Evolutionary conservation across 2,888 invertebrate species (phyloP).

Genomic region (Drosophila nr. medialis): DNA sequence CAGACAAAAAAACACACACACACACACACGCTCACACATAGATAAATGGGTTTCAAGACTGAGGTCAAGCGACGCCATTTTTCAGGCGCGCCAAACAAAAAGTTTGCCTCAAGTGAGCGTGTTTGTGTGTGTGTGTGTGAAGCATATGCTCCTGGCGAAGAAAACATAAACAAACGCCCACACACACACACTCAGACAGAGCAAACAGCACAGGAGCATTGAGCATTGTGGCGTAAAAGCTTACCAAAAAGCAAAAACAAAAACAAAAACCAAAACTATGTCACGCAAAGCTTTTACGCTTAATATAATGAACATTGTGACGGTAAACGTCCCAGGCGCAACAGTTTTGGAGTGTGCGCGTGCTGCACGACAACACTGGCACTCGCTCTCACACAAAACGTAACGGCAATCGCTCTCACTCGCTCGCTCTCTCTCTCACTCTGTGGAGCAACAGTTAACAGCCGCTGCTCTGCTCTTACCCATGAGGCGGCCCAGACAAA

Average conservation of each 20-base stretch:
- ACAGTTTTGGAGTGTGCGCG: conserved; percentile 60
- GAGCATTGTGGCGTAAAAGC: conserved; percentile 63
- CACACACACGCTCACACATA: conserved; percentile 2
- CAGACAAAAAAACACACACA: conserved; percentile 1
- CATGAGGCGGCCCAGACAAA: conserved; percentile 67
- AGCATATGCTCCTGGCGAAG: conserved; percentile 66
- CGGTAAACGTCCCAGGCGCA: conserved; percentile 53
- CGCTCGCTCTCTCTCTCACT: conserved; percentile 9
- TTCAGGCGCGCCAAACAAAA: conserved; percentile 73
- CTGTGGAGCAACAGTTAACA: conserved; percentile 70
- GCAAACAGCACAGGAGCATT: not conserved
- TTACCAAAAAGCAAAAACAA: conserved; percentile 35
- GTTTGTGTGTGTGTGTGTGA: conserved; percentile 22
- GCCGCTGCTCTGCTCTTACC: conserved; percentile 47
- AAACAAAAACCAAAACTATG: conserved; percentile 59
- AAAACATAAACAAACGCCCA: conserved; percentile 78
- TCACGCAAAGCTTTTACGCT: conserved; percentile 70
- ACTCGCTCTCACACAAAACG: conserved; percentile 5
- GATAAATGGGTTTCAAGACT: conserved; percentile 50
- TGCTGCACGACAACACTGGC: conserved; percentile 69
- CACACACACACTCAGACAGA: conserved; percentile 18
- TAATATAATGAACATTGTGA: conserved; percentile 53
- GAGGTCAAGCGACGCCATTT: conserved; percentile 75
- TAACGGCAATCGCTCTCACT: not conserved
- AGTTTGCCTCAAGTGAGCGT: conserved; percentile 50